Evolutionary conservation across 2,797 vertebrate genomes (phyloP).

Genomic region (Melanotaenia parkinsoni): DNA sequence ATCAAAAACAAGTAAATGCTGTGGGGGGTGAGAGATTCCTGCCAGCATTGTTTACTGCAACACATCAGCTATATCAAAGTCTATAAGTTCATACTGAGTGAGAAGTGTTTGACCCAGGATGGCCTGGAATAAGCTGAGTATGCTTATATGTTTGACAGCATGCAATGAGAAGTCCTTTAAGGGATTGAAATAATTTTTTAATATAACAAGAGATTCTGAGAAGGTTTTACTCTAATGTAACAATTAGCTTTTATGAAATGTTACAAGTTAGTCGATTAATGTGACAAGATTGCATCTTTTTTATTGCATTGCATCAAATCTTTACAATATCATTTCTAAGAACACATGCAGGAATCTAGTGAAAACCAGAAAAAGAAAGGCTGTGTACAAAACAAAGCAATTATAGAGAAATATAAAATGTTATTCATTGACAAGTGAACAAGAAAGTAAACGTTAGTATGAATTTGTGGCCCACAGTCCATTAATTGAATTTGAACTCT

Average conservation of each 20-base stretch:
- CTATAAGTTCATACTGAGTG: neutral
- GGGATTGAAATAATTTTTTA: no score
- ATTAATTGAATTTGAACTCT: neutral
- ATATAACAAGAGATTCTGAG: no score
- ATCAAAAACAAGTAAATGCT: slow-evolving; percentile 30
- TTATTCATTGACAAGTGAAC: neutral
- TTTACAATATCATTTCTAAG: no score
- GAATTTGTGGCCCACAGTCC: neutral
- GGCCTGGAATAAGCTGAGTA: neutral
- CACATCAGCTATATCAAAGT: slow-evolving; percentile 3
- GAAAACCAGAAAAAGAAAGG: neutral
- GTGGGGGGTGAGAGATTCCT: slow-evolving; percentile 31
- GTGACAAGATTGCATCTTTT: neutral
- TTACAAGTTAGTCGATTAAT: neutral
- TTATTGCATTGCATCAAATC: neutral
- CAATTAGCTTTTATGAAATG: neutral
- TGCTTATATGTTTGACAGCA: neutral
- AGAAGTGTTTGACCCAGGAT: slow-evolving; percentile 12
- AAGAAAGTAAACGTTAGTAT: no score
- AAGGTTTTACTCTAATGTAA: neutral
- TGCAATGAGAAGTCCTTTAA: neutral
- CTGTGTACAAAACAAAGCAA: neutral
- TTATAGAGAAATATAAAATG: neutral
- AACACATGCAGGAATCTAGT: neutral
- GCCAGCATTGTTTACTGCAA: slow-evolving; percentile 15